Percentiles rank a stretch among this genome's conserved stretches.
Evolutionary conservation across 1,140 invertebrate genomes (phyloP).

Genomic region (Diabrotica undecimpunctata): DNA sequence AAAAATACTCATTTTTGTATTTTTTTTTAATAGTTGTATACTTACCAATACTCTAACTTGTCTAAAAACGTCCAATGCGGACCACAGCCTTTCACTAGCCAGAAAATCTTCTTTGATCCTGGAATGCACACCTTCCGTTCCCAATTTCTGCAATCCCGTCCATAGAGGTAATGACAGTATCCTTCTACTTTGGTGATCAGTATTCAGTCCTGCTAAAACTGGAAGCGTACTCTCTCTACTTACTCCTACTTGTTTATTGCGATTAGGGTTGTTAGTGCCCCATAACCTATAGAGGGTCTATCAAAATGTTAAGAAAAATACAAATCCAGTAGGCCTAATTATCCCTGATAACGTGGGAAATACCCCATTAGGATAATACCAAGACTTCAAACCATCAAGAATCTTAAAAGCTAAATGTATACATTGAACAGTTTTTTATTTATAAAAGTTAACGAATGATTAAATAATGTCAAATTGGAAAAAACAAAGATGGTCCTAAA

Average conservation of each 20-base stretch:
- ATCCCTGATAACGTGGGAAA: too few species aligned
- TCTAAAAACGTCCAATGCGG: constrained; percentile 65
- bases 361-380: too few species aligned
- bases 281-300: constrained; percentile 57
- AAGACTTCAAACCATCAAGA: too few species aligned
- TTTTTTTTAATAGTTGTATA: too few species aligned
- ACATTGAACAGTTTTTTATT: too few species aligned
- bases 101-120: constrained; percentile 73
- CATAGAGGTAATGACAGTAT: constrained; percentile 79
- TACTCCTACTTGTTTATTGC: constrained; percentile 49
- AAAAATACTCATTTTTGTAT: too few species aligned
- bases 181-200: constrained; percentile 52
- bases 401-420: too few species aligned
- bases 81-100: constrained; percentile 68
- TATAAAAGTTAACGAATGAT: too few species aligned
- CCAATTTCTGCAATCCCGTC: constrained; percentile 72
- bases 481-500: too few species aligned
- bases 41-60: constrained; percentile 73
- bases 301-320: not conserved
- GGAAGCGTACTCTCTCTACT: constrained; percentile 65
- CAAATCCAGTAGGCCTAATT: too few species aligned
- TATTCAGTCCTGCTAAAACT: constrained; percentile 66
- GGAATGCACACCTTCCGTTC: constrained; percentile 70
- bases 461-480: too few species aligned
- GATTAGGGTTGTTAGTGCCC: constrained; percentile 33